Evolutionary conservation across 2,888 invertebrate genomes (phyloP), one percentile per base, ranked within the genome.

Genomic region (Drosophila aldrichi): DNA sequence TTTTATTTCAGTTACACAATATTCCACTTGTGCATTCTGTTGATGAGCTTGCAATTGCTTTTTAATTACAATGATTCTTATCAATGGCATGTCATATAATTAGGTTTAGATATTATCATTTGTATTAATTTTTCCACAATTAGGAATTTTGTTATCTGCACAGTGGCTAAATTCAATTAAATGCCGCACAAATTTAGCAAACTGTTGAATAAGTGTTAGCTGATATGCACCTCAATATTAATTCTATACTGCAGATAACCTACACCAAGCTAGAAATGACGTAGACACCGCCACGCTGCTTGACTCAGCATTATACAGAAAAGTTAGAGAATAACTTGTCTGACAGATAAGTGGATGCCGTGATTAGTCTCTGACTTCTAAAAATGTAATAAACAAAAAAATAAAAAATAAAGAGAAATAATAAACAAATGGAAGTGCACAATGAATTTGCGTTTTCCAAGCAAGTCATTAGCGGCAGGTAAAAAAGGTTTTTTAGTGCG

Each of bases 41-140:
- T 74, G 60, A 75, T 67, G 62, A 43, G 43, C 56, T 46, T 44
- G 52, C 68, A 79, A 84, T 84, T 72, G 81, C 40, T 70, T 79
- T 86, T 84, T 88, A 79, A 84, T 84, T 80, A 82, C 70, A 64
- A 51, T 29, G 18, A 18, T n/a, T 18, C 32, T 65, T 79, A 79
- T 78, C 72, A 57, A 38, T 57, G 7, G 7, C 43, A 20, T 10
- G 8, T 20, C 18, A 8, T 29, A 12, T 40, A 40, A 54, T 38
- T 46, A 9, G 20, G 6, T 34, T 41, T 40, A 40, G 32, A 34
- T 38, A 20, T n/a, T 48, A n/a, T 22, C 54, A 38, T 52, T 52
- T n/a, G 22, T 4, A 40, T 54, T 40, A n/a, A 2, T 43, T 44
- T 32, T 38, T 18, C 29, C 29, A 18, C 16, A 49, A 34, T 59